These are phyloP conservation scores for Rhimphoctona megacephalus DNA, from an alignment of 2,888 invertebrate species.

Conservation along the genomic window DNA sequence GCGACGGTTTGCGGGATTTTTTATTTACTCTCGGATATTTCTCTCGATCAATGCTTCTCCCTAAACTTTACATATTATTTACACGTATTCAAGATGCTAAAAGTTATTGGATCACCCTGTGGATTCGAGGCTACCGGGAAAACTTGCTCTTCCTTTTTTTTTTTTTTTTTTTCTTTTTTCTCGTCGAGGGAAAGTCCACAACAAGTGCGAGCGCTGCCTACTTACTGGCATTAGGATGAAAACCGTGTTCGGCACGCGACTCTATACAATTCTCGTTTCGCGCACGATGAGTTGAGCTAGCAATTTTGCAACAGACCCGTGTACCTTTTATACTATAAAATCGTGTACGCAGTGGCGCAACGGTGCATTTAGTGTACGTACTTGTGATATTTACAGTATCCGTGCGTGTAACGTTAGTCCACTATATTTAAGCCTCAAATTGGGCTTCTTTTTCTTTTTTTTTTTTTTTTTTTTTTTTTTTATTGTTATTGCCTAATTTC, in stretches of 20 bases:
- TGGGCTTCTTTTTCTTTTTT: too few species aligned
- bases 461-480: conserved; percentile 8
- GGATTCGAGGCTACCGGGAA: conserved; percentile 48
- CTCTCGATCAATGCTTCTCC: not conserved
- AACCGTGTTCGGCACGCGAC: conserved; percentile 64
- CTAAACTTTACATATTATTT: too few species aligned
- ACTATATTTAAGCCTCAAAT: not conserved
- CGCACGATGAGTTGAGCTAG: conserved; percentile 51
- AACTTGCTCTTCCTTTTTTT: conserved; percentile 57
- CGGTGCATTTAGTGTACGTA: conserved; percentile 40
- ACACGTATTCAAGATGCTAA: too few species aligned
- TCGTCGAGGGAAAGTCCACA: conserved; percentile 66
- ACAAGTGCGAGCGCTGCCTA: conserved; percentile 60
- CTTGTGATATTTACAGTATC: conserved; percentile 29
- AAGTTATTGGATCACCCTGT: not conserved
- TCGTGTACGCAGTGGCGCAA: conserved; percentile 9
- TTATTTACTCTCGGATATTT: not conserved
- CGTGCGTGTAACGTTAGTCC: conserved; percentile 4
- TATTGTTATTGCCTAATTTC: not conserved
- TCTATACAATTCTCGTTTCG: conserved; percentile 29
- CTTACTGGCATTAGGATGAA: conserved; percentile 55
- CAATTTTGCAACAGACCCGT: conserved; percentile 46
- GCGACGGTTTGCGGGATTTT: too few species aligned
- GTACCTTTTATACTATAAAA: conserved; percentile 15
- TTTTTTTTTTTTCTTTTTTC: conserved; percentile 28